Conservation (phyloP, 2,888 invertebrate genomes). For the Eupithecia abbreviata region DNA sequence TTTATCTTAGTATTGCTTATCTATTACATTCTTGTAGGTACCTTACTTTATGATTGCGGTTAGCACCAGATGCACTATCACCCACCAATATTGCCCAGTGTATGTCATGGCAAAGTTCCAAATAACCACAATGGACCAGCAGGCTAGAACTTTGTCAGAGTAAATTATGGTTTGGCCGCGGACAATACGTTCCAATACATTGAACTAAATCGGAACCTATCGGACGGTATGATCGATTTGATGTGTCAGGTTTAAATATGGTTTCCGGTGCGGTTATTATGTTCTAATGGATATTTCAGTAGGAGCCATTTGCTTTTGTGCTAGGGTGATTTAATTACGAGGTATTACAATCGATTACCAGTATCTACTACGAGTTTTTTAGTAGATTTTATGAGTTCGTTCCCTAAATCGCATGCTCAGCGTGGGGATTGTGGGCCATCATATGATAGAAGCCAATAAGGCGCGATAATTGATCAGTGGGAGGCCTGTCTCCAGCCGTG, state of each 20-base stretch:
- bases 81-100: conserved; percentile 51
- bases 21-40: neutral
- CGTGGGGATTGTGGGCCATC: neutral
- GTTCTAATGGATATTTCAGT: neutral
- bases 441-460: neutral
- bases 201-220: conserved; percentile 55
- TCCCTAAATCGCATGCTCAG: neutral
- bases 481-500: neutral
- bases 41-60: conserved; percentile 28
- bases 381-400: no score
- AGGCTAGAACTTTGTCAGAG: conserved; percentile 58
- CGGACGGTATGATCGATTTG: conserved; percentile 35
- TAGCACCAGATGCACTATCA: conserved; percentile 49
- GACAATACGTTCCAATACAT: conserved; percentile 68
- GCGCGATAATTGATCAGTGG: neutral
- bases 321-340: neutral
- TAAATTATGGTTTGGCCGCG: conserved; percentile 65
- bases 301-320: neutral
- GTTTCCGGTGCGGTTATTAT: conserved; percentile 14
- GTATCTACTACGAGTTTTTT: no score
- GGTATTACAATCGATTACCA: neutral
- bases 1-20: neutral
- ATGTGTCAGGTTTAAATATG: conserved; percentile 18
- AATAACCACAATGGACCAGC: conserved; percentile 59
- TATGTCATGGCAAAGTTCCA: conserved; percentile 72